Evolutionary conservation across 2,113 vertebrate genomes (phyloP).

Genomic region (Microtus richardsoni): DNA sequence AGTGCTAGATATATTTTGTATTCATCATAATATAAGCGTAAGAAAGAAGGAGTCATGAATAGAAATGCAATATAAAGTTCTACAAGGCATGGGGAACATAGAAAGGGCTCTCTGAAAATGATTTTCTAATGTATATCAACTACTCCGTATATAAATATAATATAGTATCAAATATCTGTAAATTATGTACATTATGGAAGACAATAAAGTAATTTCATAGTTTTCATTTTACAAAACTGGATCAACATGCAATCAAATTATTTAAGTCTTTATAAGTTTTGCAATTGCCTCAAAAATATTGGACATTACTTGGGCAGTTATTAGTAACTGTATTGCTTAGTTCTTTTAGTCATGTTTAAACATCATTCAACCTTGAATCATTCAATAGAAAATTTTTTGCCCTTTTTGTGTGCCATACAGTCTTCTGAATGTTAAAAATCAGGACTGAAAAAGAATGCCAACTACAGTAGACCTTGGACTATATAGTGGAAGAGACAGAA

Average conservation of each 20-base stretch:
- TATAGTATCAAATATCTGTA: neutral
- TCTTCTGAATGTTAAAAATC: slow-evolving; percentile 17
- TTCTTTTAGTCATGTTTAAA: neutral
- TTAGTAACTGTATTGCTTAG: neutral
- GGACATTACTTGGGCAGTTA: neutral
- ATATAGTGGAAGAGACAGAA: neutral
- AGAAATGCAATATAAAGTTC: slow-evolving; percentile 12
- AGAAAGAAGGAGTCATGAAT: neutral
- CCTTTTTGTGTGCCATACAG: neutral
- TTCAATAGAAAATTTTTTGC: neutral
- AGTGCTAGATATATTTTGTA: neutral
- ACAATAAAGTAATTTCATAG: slow-evolving; percentile 5
- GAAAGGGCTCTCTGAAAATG: neutral
- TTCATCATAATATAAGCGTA: neutral
- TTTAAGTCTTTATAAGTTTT: slow-evolving; percentile 13
- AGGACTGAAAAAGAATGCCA: neutral
- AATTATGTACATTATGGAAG: neutral
- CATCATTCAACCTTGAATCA: neutral
- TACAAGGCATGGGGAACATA: neutral
- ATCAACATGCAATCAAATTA: neutral
- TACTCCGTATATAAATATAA: neutral
- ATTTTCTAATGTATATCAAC: neutral
- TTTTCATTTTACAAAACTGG: neutral
- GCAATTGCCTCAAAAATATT: slow-evolving; percentile 1
- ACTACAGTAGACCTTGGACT: neutral